Base-by-base conservation (phyloP, 2,888 invertebrate species). In the Apamea crenata region DNA sequence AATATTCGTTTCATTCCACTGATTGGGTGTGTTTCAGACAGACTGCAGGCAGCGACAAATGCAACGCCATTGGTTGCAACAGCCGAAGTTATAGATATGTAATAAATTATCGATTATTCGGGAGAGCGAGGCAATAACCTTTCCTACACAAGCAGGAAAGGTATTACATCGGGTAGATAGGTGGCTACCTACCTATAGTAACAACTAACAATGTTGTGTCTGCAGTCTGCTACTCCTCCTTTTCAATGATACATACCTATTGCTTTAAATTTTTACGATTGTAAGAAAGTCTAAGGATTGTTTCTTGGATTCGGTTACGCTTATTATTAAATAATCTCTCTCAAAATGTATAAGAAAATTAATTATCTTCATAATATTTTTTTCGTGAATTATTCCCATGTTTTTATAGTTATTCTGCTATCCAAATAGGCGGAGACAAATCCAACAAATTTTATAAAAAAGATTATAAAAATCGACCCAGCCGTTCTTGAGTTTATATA, bases 51-150 rank as follows among this genome's bases (percentile, higher is more conserved):
- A 61, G 69, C 53, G 40, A 44, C 16, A 36, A 59, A 14, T 82
- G 81, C 85, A 82, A 47, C 50, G 53, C 44, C 69, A 82, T 85
- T 81, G 81, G 81, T 82, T 82, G 85, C 85, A 82, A 81, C 73
- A 81, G 25, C 59, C 3, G 14, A 53, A 69, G 74, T 56, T 85
- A 65, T 73, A 73, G 63, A 50, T 85, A 72, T 63, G 56, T 68
- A 56, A 72, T 80, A 85, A 80, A 81, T 50, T 81, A 82, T 82
- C 59, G 82, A 82, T 82, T 81, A 72, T 72, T 68, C 56, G 85
- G 40, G 47, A 16, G 69, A 40, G 29, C 18, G 53, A 36, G n/a
- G 81, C 40, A 72, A 32, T 80, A 72, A 56, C 85, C 56, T 85
- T 67, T 63, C 50, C n/a, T 63, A 65, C 47, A 56, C 47, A 56